Evolutionary conservation across 2,888 invertebrate species (phyloP).

Genomic region (Agrotis clavis): DNA sequence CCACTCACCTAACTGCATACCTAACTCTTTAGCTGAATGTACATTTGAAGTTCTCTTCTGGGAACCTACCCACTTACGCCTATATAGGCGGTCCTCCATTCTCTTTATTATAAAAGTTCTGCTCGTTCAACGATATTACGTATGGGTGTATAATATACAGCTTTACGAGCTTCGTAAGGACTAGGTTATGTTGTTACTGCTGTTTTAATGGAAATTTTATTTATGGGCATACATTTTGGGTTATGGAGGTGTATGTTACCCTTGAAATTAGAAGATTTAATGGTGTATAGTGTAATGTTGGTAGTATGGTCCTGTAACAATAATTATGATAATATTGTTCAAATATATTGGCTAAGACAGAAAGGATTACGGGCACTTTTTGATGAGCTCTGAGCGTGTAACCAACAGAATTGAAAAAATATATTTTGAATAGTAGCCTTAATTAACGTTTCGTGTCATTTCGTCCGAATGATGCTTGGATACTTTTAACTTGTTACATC

Average conservation of each 20-base stretch:
- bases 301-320: not conserved
- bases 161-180: conserved; percentile 66
- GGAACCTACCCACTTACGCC: conserved; percentile 59
- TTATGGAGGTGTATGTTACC: conserved; percentile 18
- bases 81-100: conserved; percentile 60
- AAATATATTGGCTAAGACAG: no score
- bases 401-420: no score
- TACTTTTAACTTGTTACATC: no score
- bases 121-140: conserved; percentile 68
- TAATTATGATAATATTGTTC: no score
- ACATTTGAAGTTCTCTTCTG: conserved; percentile 60
- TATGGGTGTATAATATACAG: conserved; percentile 58
- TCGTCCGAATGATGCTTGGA: no score
- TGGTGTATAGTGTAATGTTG: not conserved
- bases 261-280: conserved; percentile 26
- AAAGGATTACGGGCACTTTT: no score
- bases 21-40: no score
- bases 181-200: conserved; percentile 52
- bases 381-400: no score
- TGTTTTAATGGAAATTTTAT: conserved; percentile 60
- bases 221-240: conserved; percentile 43
- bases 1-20: no score
- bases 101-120: conserved; percentile 74
- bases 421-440: no score
- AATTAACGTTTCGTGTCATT: no score